Base-by-base conservation (phyloP, 2,113 vertebrate species). In the Actenoides lindsayi region DNA sequence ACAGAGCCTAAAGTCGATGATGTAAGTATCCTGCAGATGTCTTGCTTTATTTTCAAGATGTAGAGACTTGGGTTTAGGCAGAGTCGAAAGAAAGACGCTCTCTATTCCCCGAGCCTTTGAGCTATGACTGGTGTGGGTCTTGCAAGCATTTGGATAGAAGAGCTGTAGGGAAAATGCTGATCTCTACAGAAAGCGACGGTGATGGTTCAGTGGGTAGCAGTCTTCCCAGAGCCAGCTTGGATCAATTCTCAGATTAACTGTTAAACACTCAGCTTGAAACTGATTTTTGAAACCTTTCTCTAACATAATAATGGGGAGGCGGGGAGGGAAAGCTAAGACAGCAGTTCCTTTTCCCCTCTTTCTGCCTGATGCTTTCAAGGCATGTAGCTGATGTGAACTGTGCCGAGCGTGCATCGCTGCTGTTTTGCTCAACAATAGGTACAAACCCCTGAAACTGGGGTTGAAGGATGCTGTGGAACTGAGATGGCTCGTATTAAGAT, bases 1-100 rank as follows among this genome's bases (percentile, higher is more conserved):
- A 99, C 99, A 25, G 99, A 99, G 97, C 99, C 99, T 25, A 99
- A 99, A 96, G 98, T 99, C 28, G 99, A 99, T 28, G 99, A 99
- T 67, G 99, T 99, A 98, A 99, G 99, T 99, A 96, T 93, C 56
- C 77, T 93, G 80, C 88, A 73, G 87, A 39, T 89, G 5, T 63
- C 86, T 91, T 92, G 80, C 41, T 57, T 88, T 60, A 80, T 77
- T 76, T 80, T 83, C 56, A 50, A 62, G n/a, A 62, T 76, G 39
- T 46, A 70, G 68, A 62, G 70, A 27, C 33, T 89, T 17, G 4
- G 31, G n/a, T 65, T 89, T 5, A 86, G 83, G 69, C 50, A 69
- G 25, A 63, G 54, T 19, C 1, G 0, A 59, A 74, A 46, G 39
- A 74, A 89, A 77, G 33, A 15, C 1, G 27, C 54, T 80, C 6